Base-by-base conservation (phyloP, 2,888 invertebrate species). In the Slavum lentiscoides region DNA sequence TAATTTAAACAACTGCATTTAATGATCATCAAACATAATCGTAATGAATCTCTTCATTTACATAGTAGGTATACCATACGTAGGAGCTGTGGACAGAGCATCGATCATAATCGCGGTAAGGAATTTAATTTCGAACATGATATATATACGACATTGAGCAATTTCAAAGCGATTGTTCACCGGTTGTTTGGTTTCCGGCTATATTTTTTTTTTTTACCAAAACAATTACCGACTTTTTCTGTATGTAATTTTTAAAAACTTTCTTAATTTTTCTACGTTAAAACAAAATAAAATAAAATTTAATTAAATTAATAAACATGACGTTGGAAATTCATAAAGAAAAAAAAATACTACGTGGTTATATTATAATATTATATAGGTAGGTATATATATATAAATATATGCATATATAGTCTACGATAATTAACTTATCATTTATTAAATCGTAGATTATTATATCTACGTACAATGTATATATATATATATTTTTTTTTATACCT, bases 1-100 rank as follows among this genome's bases (percentile, higher is more conserved):
- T 58, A 75, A 67, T 75, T 75, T 67, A 74, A 75, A 30, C 39
- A 19, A 58, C 66, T 23, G 23, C 75, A 43, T 59, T 67, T 59
- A 67, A 75, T 75, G n/a, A 67, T 67, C 58, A 43, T 43, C 58
- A 19, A 21, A 11, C 30, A 61, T 62, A 55, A 55, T 74, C 21
- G 53, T n/a, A 55, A 64, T 39, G 53, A 9, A 74, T 74, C 30
- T 37, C 19, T n/a, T 37, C 15, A 21, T 74, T 74, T 74, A 66
- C 17, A 55, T 55, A 39, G 17, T 21, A 30, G 30, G 30, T 30
- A 30, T 30, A 23, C 15, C 4, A 30, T 30, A 23, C 15, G n/a
- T 55, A 53, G 30, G 15, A 21, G 61, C 64, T 55, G 53, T 37
- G 37, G 62, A 64, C 64, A 64, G 64, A 21, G 9, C 49, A 64